Base-by-base conservation (phyloP, 2,113 vertebrate genomes). In the Pterocles orientalis region DNA sequence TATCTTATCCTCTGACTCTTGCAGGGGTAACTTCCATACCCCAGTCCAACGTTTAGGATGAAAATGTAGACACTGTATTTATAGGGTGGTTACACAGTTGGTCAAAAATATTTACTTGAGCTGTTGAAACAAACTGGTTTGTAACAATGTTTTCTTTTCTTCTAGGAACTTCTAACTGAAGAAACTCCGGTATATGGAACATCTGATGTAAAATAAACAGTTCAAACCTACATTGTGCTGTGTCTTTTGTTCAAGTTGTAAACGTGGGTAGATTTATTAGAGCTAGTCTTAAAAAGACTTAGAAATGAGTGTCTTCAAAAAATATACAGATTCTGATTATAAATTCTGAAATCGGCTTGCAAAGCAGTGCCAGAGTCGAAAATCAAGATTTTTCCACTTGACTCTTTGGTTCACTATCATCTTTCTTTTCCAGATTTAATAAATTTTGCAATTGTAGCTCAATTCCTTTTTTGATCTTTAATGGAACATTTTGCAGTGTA, bases 151-250 rank as follows among this genome's bases (percentile, higher is more conserved):
- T 91, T 81, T 47, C 83, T 72, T 43, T 47, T 91, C 47, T 97
- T 94, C 47, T 94, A 99, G 98, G 98, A 99, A 98, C 92, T 97
- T 98, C 86, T 99, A 95, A 98, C 47, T 76, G 92, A 85, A 86
- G 93, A 85, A 88, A 39, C 82, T 84, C 29, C 12, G 8, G 65
- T 62, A 16, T 94, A 16, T 95, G 93, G 86, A 81, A 82, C 69
- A 62, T 98, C 94, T 81, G 90, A 90, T 83, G 91, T 98, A 95
- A 98, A 99, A 98, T 98, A 98, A 99, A 97, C 84, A 92, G 70
- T 90, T 94, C 18, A 81, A 94, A 96, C 50, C n/a, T 61, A 25
- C 31, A 17, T 47, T 43, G 28, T 84, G 80, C 45, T 64, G 47
- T 51, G 58, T 94, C 87, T 95, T 92, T 66, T 94, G 73, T 94